Evolutionary conservation across 2,797 vertebrate species (phyloP), one percentile per base, ranked within the genome.

Genomic region (Brachymystax lenok): DNA sequence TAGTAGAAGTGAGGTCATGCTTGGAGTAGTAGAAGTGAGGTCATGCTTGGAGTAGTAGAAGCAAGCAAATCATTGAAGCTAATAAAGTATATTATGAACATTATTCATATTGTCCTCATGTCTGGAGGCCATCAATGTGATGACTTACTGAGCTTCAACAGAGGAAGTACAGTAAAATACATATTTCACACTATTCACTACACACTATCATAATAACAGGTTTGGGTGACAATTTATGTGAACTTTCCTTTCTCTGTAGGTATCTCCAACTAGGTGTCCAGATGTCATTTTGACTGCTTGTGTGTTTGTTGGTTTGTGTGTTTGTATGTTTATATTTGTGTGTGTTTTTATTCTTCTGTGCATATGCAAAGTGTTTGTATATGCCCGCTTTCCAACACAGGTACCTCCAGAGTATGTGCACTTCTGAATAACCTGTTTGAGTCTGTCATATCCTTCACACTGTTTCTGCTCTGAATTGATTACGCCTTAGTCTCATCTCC

Each of bases 191-290:
- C 50, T 46, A 51, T 24, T 59, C 56, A 21, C 14, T 14, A 17
- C 63, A 8, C 35, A 51, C 21, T 3, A 12, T 52, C 7, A 28
- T 50, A 24, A 24, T 40, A 51, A 6, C n/a, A 46, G 17, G 24
- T 12, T 8, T 69, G 63, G 54, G 63, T 64, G 63, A 64, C 80
- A 84, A 86, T 88, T 89, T 85, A 79, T 83, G 84, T 86, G 83
- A 74, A 84, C 87, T 87, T 75, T 85, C 92, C 90, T 90, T 91
- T 86, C 90, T 93, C 83, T 86, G 90, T 87, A 80, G 86, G 81
- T 84, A 27, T 77, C 40, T 46, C 40, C 40, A 46, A 12, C 74
- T 70, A 79, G 78, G 80, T 80, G 74, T 83, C 74, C 83, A 80
- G 19, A 10, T 59, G 56, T 59, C 6, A 75, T 88, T 84, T 84